Percentiles rank a stretch among this genome's conserved stretches.
These are phyloP conservation scores for Phocoena sinus DNA, from an alignment of 2,113 vertebrate genomes.

Conservation along the genomic window DNA sequence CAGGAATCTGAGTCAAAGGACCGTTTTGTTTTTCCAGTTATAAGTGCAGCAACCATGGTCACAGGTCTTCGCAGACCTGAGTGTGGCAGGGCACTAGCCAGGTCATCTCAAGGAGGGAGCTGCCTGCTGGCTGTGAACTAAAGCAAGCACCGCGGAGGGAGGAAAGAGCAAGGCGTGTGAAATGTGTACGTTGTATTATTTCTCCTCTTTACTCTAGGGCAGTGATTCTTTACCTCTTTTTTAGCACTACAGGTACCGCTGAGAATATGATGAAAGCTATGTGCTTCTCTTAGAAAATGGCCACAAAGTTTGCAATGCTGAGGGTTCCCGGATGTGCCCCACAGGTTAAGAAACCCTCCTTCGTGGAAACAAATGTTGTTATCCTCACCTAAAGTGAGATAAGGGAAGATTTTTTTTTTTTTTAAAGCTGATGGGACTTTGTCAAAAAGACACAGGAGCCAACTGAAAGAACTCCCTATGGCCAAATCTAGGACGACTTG, in stretches of 20 bases:
- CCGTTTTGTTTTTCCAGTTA: background rate
- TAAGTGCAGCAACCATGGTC: background rate
- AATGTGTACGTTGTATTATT: background rate
- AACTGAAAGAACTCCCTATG: background rate
- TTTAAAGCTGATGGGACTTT: background rate
- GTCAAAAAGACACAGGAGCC: background rate
- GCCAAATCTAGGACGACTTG: background rate
- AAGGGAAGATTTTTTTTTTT: background rate
- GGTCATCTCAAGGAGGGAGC: too few species aligned
- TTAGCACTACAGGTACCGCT: background rate
- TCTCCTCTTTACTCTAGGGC: background rate
- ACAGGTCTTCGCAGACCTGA: background rate
- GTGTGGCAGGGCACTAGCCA: background rate
- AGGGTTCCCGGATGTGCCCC: background rate
- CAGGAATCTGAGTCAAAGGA: background rate
- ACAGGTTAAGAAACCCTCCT: background rate
- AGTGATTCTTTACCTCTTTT: background rate
- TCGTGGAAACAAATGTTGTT: background rate
- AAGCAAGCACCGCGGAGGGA: background rate
- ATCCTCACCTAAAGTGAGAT: background rate
- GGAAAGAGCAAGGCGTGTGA: background rate
- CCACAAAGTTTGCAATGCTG: background rate
- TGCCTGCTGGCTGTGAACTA: background rate
- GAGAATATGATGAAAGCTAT: background rate
- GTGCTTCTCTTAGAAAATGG: background rate